phyloP scores from a whole-genome alignment of 2,113 vertebrate genomes.

The Meleagris gallopavo region DNA sequence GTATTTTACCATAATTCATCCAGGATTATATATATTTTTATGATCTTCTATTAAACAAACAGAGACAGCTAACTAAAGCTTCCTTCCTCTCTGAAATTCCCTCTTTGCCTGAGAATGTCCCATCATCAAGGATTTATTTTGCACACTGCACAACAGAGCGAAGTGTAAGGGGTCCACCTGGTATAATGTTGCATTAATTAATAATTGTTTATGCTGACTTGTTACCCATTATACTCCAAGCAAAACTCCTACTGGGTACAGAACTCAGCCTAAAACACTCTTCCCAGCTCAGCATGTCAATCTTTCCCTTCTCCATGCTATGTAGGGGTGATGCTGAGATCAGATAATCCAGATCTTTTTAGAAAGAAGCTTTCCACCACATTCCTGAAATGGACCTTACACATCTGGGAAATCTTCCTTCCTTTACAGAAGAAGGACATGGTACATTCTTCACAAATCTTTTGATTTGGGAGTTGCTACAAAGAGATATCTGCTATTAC shows the following conservation, averaged over 20 bases:
- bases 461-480: accelerated
- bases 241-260: neutral
- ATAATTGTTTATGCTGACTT: conserved; percentile 7
- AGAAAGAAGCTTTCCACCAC: neutral
- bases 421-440: neutral
- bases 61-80: neutral
- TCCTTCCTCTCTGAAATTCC: conserved; percentile 9
- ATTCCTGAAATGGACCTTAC: neutral
- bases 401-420: neutral
- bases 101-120: conserved; percentile 21
- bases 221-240: conserved; percentile 32
- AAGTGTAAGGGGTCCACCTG: conserved; percentile 41
- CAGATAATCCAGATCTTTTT: neutral
- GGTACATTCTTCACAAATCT: neutral
- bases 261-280: neutral
- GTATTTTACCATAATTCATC: neutral
- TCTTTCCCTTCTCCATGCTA: neutral
- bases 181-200: conserved; percentile 29
- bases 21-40: neutral
- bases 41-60: conserved; percentile 20
- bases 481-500: neutral
- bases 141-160: neutral
- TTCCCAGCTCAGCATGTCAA: neutral
- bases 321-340: neutral
- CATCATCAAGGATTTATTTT: conserved; percentile 58